Evolutionary conservation across 2,113 vertebrate genomes (phyloP).

Genomic region (Bujurquina vittata): DNA sequence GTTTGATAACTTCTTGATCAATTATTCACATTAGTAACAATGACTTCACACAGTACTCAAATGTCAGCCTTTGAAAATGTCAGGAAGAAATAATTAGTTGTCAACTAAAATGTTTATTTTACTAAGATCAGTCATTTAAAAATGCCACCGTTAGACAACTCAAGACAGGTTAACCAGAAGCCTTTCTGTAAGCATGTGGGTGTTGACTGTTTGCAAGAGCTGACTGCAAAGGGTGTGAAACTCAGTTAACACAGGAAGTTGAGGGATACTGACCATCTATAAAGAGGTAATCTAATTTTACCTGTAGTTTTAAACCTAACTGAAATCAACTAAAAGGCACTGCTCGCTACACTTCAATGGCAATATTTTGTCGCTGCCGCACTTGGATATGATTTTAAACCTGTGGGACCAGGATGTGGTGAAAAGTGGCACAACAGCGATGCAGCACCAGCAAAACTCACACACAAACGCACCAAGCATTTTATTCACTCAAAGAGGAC

Average conservation of each 20-base stretch:
- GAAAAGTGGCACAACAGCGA: conserved; percentile 30
- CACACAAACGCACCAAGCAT: conserved; percentile 13
- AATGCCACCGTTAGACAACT: background rate
- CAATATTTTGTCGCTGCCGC: background rate
- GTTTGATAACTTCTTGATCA: background rate
- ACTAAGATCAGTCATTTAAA: background rate
- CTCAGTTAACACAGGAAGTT: conserved; percentile 50
- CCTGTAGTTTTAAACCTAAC: background rate
- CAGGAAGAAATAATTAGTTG: background rate
- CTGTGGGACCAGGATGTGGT: conserved; percentile 68
- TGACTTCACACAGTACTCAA: background rate
- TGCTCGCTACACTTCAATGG: background rate
- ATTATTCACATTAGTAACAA: background rate
- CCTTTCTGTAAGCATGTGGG: conserved; percentile 34
- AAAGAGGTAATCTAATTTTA: background rate
- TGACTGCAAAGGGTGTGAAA: conserved; percentile 46
- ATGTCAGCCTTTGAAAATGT: background rate
- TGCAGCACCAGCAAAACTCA: conserved; percentile 54
- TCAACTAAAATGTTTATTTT: conserved; percentile 13
- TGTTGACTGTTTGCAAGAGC: background rate
- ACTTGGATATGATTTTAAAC: conserved; percentile 35
- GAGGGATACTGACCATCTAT: conserved; percentile 21
- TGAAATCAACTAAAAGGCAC: background rate
- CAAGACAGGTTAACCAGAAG: background rate
- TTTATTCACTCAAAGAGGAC: conserved; percentile 21